Evolutionary conservation across 2,888 invertebrate species (phyloP).

Genomic region (Leptopilina syphax): DNA sequence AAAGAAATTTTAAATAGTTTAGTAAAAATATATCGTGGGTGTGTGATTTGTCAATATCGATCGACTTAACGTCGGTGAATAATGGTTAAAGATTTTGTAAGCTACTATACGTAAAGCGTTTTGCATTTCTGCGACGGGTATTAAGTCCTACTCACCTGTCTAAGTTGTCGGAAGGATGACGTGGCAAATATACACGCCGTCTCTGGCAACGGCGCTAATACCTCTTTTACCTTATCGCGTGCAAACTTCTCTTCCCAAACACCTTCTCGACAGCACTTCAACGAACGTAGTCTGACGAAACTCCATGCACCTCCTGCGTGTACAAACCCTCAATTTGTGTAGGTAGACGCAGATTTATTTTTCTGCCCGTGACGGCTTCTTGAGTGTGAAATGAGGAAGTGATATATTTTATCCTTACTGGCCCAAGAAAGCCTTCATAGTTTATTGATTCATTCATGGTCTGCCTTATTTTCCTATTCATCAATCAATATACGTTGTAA

Average conservation of each 20-base stretch:
- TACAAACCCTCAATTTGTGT: constrained; percentile 32
- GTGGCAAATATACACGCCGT: constrained; percentile 60
- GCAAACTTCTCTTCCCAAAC: constrained; percentile 46
- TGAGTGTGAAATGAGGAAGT: constrained; percentile 22
- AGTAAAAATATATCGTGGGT: background rate
- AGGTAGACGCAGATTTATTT: constrained; percentile 28
- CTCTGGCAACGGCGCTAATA: constrained; percentile 59
- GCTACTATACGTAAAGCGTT: constrained; percentile 24
- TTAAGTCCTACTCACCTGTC: constrained; percentile 54
- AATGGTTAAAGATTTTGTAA: constrained; percentile 24
- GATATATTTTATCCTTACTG: constrained; percentile 31
- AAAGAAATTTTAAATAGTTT: background rate
- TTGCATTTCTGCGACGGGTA: constrained; percentile 34
- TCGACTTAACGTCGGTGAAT: background rate
- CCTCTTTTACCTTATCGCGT: constrained; percentile 59
- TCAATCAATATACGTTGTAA: background rate
- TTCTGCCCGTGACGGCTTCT: constrained; percentile 35
- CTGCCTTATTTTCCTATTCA: constrained; percentile 8
- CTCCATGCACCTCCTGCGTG: constrained; percentile 29
- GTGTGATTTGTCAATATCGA: background rate
- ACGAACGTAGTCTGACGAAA: constrained; percentile 38
- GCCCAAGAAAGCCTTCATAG: constrained; percentile 1
- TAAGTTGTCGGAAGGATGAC: constrained; percentile 58
- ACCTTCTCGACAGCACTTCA: constrained; percentile 44
- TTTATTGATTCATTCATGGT: constrained; percentile 27